Percentiles rank a stretch among this genome's conserved stretches.
These are phyloP conservation scores for Apodemus sylvaticus DNA, from an alignment of 2,113 vertebrate genomes.

Conservation along the genomic window DNA sequence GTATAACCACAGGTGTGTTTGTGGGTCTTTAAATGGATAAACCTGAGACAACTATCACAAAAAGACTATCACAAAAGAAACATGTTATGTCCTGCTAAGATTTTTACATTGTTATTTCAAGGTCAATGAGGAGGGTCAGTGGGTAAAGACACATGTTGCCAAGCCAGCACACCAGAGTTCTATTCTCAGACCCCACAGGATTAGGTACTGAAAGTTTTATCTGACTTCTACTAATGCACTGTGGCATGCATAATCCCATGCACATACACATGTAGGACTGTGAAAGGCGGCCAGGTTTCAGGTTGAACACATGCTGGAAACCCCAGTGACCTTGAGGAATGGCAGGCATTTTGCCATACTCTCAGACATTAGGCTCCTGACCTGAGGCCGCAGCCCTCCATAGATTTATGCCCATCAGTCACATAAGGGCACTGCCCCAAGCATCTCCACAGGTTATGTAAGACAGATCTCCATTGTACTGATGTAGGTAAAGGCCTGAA, in stretches of 20 bases:
- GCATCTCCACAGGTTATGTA: too few species aligned
- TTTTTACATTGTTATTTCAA: not conserved
- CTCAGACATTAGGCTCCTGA: too few species aligned
- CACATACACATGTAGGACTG: too few species aligned
- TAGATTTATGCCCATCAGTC: too few species aligned
- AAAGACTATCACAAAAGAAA: not conserved
- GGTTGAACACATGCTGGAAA: too few species aligned
- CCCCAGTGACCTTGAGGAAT: too few species aligned
- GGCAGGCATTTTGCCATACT: too few species aligned
- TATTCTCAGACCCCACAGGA: not conserved
- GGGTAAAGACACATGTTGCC: not conserved
- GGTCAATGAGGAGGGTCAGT: not conserved
- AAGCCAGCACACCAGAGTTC: not conserved
- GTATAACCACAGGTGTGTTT: not conserved
- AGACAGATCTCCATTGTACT: too few species aligned
- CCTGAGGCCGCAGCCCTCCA: too few species aligned
- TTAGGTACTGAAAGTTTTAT: not conserved
- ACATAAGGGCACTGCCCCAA: too few species aligned
- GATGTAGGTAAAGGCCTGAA: too few species aligned
- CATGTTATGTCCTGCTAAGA: not conserved
- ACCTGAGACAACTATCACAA: not conserved
- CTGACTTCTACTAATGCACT: not conserved
- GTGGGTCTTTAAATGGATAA: not conserved
- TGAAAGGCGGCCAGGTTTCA: too few species aligned
- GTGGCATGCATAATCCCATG: not conserved